Base-by-base conservation (phyloP, 1,140 invertebrate genomes). In the Drosophila ironensis region DNA sequence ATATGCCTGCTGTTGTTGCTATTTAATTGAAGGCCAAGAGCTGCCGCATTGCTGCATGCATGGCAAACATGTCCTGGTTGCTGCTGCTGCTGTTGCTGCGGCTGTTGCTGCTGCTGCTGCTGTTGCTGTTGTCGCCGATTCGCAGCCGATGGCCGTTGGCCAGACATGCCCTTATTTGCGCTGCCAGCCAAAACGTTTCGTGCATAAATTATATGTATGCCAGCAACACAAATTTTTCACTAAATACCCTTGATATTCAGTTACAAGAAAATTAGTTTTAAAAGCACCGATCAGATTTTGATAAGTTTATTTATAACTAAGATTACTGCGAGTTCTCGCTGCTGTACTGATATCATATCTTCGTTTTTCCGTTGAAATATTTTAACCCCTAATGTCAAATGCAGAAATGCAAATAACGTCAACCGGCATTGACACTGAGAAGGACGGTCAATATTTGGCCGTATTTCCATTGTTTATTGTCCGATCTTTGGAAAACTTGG, bases 21-120 rank as follows among this genome's bases (percentile, higher is more conserved):
- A 69, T 82, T 82, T 82, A 82, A 82, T 82, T 82, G 77, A 82
- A 82, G 77, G 77, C 77, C 77, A 82, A 84, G 72, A 82, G 77
- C 73, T 82, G 77, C 73, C 78, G 77, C 77, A 82, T 82, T 82
- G 78, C 78, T 84, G 78, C 78, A 82, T 84, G 78, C 78, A 86
- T 84, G 63, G 78, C 78, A 84, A 84, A 72, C 78, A 84, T 84
- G 78, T 84, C 78, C 78, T 84, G 78, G 77, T 84, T 82, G 77
- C 42, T 64, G 56, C 24, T 24, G 40, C 14, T 16, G 35, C 8
- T 8, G 53, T 22, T 17, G 19, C 17, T 9, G 52, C 11, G 4
- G 17, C 7, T 30, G 51, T 19, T 8, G 20, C 9, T n/a, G 24
- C 0, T 24, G 19, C 19, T 59, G 35, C 24, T 59, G 8, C 25